A percentile compares a stretch with the other conserved stretches of the same genome.
phyloP scores from a whole-genome alignment of 2,797 vertebrate genomes.

The Limosa lapponica region DNA sequence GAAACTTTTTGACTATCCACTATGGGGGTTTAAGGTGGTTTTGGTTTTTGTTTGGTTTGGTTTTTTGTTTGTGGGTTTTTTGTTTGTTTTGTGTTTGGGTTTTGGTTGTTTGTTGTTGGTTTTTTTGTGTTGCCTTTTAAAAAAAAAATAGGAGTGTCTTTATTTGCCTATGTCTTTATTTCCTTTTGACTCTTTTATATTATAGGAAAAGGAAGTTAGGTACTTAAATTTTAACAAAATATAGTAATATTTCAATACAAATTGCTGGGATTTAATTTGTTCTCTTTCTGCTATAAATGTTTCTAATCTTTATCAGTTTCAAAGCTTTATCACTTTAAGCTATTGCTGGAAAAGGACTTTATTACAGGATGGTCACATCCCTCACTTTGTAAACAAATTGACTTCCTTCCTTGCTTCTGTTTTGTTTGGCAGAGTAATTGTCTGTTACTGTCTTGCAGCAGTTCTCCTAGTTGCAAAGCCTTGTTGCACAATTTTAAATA shows the following conservation, averaged over 20 bases:
- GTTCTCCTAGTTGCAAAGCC: neutral
- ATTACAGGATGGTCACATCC: neutral
- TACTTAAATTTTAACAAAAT: neutral
- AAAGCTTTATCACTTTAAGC: neutral
- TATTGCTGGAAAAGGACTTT: constrained; percentile 29
- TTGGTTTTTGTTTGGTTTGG: neutral
- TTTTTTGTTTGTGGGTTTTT: accelerated
- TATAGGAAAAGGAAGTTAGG: neutral
- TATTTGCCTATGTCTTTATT: neutral
- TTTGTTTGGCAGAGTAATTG: constrained; percentile 65
- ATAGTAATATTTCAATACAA: neutral
- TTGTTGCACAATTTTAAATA: constrained; percentile 43
- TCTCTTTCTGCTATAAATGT: neutral
- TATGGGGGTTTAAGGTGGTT: accelerated
- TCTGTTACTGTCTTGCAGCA: constrained; percentile 18
- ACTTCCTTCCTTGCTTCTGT: constrained; percentile 36
- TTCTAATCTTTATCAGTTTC: neutral
- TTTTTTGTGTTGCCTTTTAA: accelerated
- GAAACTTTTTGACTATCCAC: neutral
- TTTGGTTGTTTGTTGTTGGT: neutral
- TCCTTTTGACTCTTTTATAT: neutral
- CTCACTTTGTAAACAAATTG: constrained; percentile 55
- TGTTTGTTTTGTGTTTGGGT: neutral
- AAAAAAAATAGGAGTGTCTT: neutral
- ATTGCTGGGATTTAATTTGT: neutral